These are phyloP conservation scores for Fragum whitleyi DNA, from an alignment of 2,888 invertebrate genomes.

Conservation along the genomic window DNA sequence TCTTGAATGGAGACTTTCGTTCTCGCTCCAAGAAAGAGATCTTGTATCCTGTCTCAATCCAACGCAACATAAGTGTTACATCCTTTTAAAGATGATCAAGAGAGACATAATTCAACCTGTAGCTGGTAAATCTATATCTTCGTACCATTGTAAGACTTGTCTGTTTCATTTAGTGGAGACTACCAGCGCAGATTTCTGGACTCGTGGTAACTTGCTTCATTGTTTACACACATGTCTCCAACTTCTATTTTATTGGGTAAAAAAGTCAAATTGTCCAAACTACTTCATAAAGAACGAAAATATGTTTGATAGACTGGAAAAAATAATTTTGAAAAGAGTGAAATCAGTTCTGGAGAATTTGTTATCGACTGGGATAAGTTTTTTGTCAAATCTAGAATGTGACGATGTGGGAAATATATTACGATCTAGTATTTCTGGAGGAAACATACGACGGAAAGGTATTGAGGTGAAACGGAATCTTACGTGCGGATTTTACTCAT, in stretches of 20 bases:
- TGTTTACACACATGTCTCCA: neutral
- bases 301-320: slow-evolving; percentile 25
- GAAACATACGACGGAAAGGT: neutral
- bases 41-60: slow-evolving; percentile 38
- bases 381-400: neutral
- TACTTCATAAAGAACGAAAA: slow-evolving; percentile 27
- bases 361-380: neutral
- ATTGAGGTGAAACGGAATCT: neutral
- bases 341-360: neutral
- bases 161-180: slow-evolving; percentile 18
- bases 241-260: slow-evolving; percentile 6
- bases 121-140: slow-evolving; percentile 1
- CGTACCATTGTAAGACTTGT: slow-evolving; percentile 23
- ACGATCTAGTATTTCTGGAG: neutral
- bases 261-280: slow-evolving; percentile 24
- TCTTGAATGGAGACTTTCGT: slow-evolving; percentile 40
- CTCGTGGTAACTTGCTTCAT: neutral
- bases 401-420: slow-evolving; percentile 8
- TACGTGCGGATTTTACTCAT: neutral
- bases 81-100: slow-evolving; percentile 38
- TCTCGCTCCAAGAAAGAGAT: slow-evolving; percentile 27
- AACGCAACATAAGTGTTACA: slow-evolving; percentile 33
- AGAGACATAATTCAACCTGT: slow-evolving; percentile 19
- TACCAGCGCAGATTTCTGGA: neutral
- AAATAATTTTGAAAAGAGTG: neutral